phyloP scores from a whole-genome alignment of 2,888 invertebrate species.

The Entomobrya proxima region DNA sequence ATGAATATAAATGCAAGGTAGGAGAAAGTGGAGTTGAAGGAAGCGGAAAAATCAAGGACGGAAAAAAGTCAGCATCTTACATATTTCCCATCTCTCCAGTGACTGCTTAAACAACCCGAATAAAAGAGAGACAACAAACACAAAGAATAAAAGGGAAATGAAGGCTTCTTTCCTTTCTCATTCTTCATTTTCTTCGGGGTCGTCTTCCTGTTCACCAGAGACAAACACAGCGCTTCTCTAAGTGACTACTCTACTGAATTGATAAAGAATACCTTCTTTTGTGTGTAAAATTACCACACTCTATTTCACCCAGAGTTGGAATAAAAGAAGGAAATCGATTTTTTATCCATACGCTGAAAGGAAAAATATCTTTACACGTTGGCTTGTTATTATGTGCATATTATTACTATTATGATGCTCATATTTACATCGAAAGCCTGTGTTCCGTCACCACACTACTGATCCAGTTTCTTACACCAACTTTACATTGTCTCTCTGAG shows the following conservation, averaged over 20 bases:
- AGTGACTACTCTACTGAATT: not conserved
- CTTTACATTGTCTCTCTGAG: too few relatives aligned
- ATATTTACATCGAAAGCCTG: too few relatives aligned
- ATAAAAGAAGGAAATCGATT: not conserved
- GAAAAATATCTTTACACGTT: not conserved
- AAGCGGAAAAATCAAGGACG: conserved; percentile 65
- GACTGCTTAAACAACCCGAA: not conserved
- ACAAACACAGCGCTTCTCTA: not conserved
- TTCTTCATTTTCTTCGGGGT: conserved; percentile 27
- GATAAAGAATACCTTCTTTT: not conserved
- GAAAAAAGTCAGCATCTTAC: conserved; percentile 19
- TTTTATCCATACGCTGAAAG: too few relatives aligned
- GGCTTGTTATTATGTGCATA: not conserved
- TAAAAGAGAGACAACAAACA: not conserved
- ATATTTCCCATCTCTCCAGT: not conserved
- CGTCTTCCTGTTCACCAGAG: not conserved
- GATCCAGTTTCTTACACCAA: not conserved
- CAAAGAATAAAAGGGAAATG: conserved; percentile 46
- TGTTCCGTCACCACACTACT: not conserved
- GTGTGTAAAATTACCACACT: not conserved
- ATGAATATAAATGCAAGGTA: conserved; percentile 46
- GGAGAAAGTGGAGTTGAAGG: conserved; percentile 9
- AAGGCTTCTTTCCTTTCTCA: conserved; percentile 56
- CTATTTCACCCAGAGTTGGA: not conserved
- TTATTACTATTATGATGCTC: too few relatives aligned